These are phyloP conservation scores for Hippocampus kuda DNA, from an alignment of 2,797 vertebrate species.

Conservation along the genomic window DNA sequence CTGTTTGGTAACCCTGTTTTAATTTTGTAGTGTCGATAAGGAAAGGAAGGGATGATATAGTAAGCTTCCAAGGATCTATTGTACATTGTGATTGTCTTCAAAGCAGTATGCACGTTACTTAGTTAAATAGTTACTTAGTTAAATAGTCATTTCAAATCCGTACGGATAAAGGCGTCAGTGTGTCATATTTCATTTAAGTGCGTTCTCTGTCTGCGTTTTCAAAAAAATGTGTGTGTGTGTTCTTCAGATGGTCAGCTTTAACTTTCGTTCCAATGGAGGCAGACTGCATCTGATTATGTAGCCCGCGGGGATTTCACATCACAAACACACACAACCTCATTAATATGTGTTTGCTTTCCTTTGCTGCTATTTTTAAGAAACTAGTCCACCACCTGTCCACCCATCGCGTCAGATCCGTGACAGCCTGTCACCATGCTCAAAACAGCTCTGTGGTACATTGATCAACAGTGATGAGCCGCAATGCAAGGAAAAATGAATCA, in stretches of 20 bases:
- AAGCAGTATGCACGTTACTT: not conserved
- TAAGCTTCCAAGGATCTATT: not conserved
- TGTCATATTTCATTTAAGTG: not conserved
- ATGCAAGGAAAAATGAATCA: conserved; percentile 30
- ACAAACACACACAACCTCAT: conserved; percentile 44
- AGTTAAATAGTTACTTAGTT: no score
- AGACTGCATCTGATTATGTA: conserved; percentile 17
- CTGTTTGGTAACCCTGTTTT: not conserved
- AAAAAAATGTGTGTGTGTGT: not conserved
- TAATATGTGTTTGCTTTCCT: conserved; percentile 57
- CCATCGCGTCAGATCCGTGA: conserved; percentile 42
- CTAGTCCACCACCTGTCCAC: conserved; percentile 33
- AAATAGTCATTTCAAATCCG: not conserved
- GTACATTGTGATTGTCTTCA: not conserved
- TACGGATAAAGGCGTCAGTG: not conserved
- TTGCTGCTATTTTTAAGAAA: conserved; percentile 60
- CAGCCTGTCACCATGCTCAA: conserved; percentile 39
- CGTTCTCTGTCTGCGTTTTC: conserved; percentile 2
- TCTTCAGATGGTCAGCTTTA: conserved; percentile 38
- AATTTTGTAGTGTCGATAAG: not conserved
- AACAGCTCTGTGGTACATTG: conserved; percentile 14
- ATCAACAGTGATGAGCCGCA: conserved; percentile 35
- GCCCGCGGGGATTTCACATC: conserved; percentile 46
- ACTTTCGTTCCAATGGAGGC: conserved; percentile 21
- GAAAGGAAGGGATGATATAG: not conserved